A percentile compares a stretch with the other conserved stretches of the same genome.
Evolutionary conservation across 2,113 vertebrate species (phyloP).

Genomic region (Thamnophis sirtalis): DNA sequence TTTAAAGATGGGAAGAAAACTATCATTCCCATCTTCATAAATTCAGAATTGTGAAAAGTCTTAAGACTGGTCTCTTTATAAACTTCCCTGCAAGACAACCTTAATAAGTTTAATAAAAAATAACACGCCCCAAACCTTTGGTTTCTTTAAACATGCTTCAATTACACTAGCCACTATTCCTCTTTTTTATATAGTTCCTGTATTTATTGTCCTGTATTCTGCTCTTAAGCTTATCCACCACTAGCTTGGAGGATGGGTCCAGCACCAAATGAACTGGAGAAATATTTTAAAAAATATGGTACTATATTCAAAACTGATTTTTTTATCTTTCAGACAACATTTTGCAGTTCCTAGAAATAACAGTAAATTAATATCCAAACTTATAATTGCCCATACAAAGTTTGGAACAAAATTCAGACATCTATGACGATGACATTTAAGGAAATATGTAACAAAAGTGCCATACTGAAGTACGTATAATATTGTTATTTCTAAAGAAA

Average conservation of each 20-base stretch:
- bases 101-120: constrained; percentile 52
- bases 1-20: constrained; percentile 35
- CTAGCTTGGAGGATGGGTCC: background rate
- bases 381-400: background rate
- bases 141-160: constrained; percentile 56
- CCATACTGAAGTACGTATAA: background rate
- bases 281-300: constrained; percentile 33
- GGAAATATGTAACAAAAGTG: too few species aligned
- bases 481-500: background rate
- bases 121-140: background rate
- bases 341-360: background rate
- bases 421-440: background rate
- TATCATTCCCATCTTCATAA: constrained; percentile 21
- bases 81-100: background rate
- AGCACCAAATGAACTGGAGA: constrained; percentile 42
- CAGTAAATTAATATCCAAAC: background rate
- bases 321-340: constrained; percentile 40
- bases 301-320: constrained; percentile 40
- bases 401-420: constrained; percentile 16
- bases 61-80: constrained; percentile 7
- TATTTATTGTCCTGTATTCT: constrained; percentile 31
- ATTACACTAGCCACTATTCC: constrained; percentile 45
- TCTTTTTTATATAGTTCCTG: constrained; percentile 14
- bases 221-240: background rate
- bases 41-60: background rate